phyloP scores from a whole-genome alignment of 2,797 vertebrate species.

The Bovichtus variegatus region DNA sequence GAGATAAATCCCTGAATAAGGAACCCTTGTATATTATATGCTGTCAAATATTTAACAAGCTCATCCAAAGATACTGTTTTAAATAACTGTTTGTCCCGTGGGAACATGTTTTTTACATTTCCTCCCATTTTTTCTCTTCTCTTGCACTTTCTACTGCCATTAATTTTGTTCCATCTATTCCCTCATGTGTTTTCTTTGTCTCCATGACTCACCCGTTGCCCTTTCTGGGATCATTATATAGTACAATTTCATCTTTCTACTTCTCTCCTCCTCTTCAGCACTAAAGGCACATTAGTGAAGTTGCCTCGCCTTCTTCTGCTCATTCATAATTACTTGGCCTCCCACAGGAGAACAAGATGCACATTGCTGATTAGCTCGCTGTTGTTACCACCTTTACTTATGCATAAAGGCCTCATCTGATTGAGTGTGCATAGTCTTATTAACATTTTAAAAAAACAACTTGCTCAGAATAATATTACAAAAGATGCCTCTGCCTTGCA shows the following conservation, averaged over 20 bases:
- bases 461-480: slow-evolving; percentile 71
- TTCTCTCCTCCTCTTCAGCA: slow-evolving; percentile 53
- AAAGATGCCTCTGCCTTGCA: slow-evolving; percentile 60
- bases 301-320: slow-evolving; percentile 57
- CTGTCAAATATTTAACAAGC: slow-evolving; percentile 60
- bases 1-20: slow-evolving; percentile 31
- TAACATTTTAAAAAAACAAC: slow-evolving; percentile 74
- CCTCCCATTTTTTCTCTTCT: slow-evolving; percentile 18
- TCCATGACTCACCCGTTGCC: slow-evolving; percentile 44
- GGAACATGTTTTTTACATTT: slow-evolving; percentile 31
- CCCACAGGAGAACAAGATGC: slow-evolving; percentile 74
- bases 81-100: slow-evolving; percentile 46
- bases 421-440: slow-evolving; percentile 57
- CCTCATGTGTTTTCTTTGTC: slow-evolving; percentile 52
- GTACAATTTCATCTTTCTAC: slow-evolving; percentile 55
- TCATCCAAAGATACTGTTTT: slow-evolving; percentile 56
- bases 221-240: slow-evolving; percentile 59
- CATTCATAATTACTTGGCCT: slow-evolving; percentile 80
- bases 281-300: slow-evolving; percentile 78
- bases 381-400: slow-evolving; percentile 76
- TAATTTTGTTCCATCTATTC: slow-evolving; percentile 60
- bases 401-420: slow-evolving; percentile 69
- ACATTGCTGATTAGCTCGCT: slow-evolving; percentile 75
- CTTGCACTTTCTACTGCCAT: slow-evolving; percentile 50
- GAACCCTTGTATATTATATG: slow-evolving; percentile 31